Percentiles rank a stretch among this genome's conserved stretches.
phyloP scores from a whole-genome alignment of 2,797 vertebrate genomes.

The Crocidura indochinensis region DNA sequence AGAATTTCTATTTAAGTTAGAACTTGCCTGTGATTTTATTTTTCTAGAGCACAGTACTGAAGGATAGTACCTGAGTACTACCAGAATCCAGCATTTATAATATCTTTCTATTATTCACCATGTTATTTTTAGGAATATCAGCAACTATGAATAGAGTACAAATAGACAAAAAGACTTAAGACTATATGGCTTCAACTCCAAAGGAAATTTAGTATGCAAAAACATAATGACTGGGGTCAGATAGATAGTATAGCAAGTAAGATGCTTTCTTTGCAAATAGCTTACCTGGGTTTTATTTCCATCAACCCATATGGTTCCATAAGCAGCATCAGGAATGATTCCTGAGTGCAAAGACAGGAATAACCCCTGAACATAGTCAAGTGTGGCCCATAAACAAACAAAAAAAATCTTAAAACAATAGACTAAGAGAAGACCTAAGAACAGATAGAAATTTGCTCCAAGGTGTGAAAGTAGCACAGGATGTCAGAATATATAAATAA shows the following conservation, averaged over 20 bases:
- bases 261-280: too few species aligned
- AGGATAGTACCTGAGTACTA: not conserved
- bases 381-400: too few species aligned
- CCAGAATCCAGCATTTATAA: not conserved
- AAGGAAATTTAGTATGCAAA: conserved; percentile 6
- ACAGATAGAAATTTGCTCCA: not conserved
- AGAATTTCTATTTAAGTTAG: not conserved
- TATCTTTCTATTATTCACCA: not conserved
- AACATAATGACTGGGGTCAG: not conserved
- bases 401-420: not conserved
- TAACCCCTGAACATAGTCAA: too few species aligned
- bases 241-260: too few species aligned
- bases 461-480: not conserved
- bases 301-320: too few species aligned
- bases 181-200: not conserved
- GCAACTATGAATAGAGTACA: not conserved
- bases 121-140: not conserved
- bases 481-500: not conserved
- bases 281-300: too few species aligned
- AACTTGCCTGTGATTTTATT: not conserved
- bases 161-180: not conserved
- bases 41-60: not conserved
- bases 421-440: not conserved
- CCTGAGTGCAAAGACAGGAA: too few species aligned
- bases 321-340: too few species aligned